Evolutionary conservation across 2,797 vertebrate species (phyloP), one percentile per base, ranked within the genome.

Genomic region (Gymnoscopelus microlampas): DNA sequence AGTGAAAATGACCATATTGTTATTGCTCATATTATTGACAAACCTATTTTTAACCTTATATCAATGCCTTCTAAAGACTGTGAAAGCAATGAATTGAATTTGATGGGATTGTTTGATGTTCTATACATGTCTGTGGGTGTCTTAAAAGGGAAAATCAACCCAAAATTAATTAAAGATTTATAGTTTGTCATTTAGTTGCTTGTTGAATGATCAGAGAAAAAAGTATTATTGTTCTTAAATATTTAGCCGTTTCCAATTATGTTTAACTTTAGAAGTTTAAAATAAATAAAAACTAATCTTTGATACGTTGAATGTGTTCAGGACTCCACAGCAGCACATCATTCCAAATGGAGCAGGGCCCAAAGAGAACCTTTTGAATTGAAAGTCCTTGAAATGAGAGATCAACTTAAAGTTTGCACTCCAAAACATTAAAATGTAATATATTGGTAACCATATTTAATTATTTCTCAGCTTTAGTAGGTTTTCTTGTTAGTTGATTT

Each of bases 401-500:
- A n/a, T 58, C 56, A n/a, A 29, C 29, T 24, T 32, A 29, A 39
- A 12, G 15, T 24, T 63, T 6, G 59, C 81, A 79, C 75, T 75
- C 78, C 44, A 68, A 74, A 63, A 71, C 6, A 59, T 53, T 72
- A 66, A 85, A 85, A 78, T 68, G 74, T 49, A 76, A 64, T 10
- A 11, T n/a, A 32, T 62, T 51, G 23, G 12, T 48, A 48, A 23
- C 14, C 58, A 39, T 1, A 44, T 15, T 14, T 7, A 61, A 59
- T 29, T 23, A 53, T 64, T 74, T 44, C 39, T 44, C n/a, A 56
- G 15, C 51, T 66, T 50, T 68, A 53, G 19, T 54, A 71, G 35
- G 66, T 68, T 71, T 77, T 64, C 14, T 57, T 39, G 12, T 29
- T 14, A 63, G 32, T 39, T 9, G 74, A 50, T 44, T 35, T n/a